These are phyloP conservation scores for Shinisaurus crocodilurus DNA, from an alignment of 2,113 vertebrate species.

Conservation along the genomic window DNA sequence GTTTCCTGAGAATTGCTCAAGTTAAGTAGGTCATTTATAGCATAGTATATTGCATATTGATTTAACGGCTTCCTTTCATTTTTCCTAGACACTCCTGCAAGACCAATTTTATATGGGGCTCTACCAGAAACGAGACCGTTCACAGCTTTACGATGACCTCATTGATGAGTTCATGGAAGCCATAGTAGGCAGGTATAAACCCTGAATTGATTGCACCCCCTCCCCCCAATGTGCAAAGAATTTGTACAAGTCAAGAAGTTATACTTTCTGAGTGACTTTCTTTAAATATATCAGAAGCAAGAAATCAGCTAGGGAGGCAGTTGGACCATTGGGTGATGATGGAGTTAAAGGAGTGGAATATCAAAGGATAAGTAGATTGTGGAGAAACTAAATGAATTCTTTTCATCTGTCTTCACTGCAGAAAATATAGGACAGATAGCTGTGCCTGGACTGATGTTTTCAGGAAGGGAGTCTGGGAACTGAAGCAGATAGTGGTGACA, in stretches of 20 bases:
- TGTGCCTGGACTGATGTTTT: too few relatives aligned
- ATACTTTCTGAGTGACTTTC: background rate
- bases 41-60: accelerated
- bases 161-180: conserved; percentile 99
- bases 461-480: too few relatives aligned
- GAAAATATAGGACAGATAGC: too few relatives aligned
- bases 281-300: too few relatives aligned
- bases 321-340: too few relatives aligned
- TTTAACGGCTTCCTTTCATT: background rate
- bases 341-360: too few relatives aligned
- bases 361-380: too few relatives aligned
- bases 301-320: too few relatives aligned
- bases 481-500: too few relatives aligned
- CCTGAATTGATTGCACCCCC: background rate
- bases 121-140: conserved; percentile 93
- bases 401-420: too few relatives aligned
- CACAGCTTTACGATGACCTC: conserved; percentile 91
- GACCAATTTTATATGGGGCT: conserved; percentile 97
- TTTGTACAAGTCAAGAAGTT: background rate
- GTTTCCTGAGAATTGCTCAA: background rate
- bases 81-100: conserved; percentile 84
- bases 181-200: conserved; percentile 87
- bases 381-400: too few relatives aligned
- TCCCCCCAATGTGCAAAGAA: accelerated
- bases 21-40: background rate